These are phyloP conservation scores for Ptychadena robeensis DNA, from an alignment of 2,797 vertebrate species.

Conservation along the genomic window DNA sequence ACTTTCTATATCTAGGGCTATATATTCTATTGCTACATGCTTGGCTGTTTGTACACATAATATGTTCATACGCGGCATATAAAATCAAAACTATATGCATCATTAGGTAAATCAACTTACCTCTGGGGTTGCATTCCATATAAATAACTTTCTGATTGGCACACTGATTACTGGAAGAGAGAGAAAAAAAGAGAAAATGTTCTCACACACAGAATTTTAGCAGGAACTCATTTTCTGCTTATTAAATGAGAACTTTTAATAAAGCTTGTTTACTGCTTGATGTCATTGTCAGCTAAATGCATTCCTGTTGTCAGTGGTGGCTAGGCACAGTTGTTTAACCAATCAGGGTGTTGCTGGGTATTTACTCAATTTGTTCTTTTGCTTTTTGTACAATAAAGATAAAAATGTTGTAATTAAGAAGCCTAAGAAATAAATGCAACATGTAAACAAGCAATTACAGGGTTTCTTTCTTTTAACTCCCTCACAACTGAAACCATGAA, in stretches of 20 bases:
- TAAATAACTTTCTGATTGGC: constrained; percentile 71
- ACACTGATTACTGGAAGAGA: constrained; percentile 81
- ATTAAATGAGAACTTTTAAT: background rate
- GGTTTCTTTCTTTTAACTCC: too few species aligned
- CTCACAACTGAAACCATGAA: too few species aligned
- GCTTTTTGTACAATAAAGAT: background rate
- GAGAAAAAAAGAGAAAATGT: constrained; percentile 44
- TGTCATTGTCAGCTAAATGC: background rate
- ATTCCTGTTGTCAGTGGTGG: background rate
- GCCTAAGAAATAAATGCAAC: background rate
- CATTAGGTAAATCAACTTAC: constrained; percentile 75
- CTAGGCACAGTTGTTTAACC: background rate
- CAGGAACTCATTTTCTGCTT: background rate
- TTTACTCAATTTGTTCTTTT: background rate
- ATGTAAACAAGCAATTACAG: background rate
- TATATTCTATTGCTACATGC: background rate
- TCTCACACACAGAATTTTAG: background rate
- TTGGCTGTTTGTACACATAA: background rate
- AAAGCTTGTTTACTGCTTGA: background rate
- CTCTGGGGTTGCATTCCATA: constrained; percentile 80
- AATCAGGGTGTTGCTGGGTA: background rate
- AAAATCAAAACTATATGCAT: background rate
- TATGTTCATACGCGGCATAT: background rate
- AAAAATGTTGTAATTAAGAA: background rate
- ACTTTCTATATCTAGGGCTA: background rate